Evolutionary conservation across 2,888 invertebrate genomes (phyloP), one percentile per base, ranked within the genome.

Genomic region (Galerucella calmariensis): DNA sequence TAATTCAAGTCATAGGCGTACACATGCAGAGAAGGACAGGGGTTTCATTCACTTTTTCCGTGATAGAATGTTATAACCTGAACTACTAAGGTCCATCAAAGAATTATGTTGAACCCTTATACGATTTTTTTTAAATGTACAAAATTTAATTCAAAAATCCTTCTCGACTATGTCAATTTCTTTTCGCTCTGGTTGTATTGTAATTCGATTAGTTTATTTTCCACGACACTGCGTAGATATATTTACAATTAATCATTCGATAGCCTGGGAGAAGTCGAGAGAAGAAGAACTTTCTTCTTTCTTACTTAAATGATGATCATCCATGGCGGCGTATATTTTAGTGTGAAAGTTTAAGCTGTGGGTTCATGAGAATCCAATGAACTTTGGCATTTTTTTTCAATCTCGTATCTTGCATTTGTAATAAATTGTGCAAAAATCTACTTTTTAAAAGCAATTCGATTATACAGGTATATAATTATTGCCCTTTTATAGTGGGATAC

Each of bases 311-410:
- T 76, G 76, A 76, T 78, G 78, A 76, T 76, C 75, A 70, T 78
- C 78, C 61, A 70, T 74, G 72, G 70, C 75, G 75, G 74, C 73
- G 70, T 70, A 70, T 73, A 78, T 77, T 78, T 78, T 78, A 78
- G 77, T 78, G 78, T 77, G 78, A 78, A 78, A 78, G 78, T 78
- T 77, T 78, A 68, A 77, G 67, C 78, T 68, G 76, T 62, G 74
- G 71, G 78, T 78, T 78, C 78, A 77, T 78, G 78, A 78, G 78
- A 78, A 78, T 78, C 73, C 77, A 75, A 76, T 78, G 78, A 78
- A 78, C 78, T 77, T 75, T 78, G 78, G 67, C 67, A 77, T 78
- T 78, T 78, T 44, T 20, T 78, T 75, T 73, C 72, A 76, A 69
- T 72, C 73, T 75, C 75, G 62, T 73, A 77, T 77, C 76, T 56